A percentile compares a stretch with the other conserved stretches of the same genome.
These are phyloP conservation scores for Platyura marginata DNA, from an alignment of 1,140 invertebrate genomes.

Conservation along the genomic window DNA sequence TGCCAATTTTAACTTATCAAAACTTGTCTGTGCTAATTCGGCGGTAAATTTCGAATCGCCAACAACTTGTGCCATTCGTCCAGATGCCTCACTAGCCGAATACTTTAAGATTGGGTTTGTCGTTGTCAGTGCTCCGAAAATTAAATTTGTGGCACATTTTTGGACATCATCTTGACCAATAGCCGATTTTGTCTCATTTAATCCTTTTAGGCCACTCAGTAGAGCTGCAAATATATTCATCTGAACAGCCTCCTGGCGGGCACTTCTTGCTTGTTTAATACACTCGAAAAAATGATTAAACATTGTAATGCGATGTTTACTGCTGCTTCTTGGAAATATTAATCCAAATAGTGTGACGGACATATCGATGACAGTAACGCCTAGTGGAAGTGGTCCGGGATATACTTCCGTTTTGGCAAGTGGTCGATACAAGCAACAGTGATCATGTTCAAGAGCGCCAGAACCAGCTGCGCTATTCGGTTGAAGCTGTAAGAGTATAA, in stretches of 20 bases:
- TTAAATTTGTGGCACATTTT: constrained; percentile 63
- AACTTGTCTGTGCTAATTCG: constrained; percentile 77
- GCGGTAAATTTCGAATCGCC: constrained; percentile 73
- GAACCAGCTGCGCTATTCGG: constrained; percentile 86
- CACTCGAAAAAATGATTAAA: constrained; percentile 92
- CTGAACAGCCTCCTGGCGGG: constrained; percentile 84
- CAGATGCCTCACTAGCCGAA: constrained; percentile 72
- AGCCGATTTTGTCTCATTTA: constrained; percentile 71
- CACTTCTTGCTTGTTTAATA: constrained; percentile 80
- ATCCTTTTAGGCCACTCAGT: constrained; percentile 69
- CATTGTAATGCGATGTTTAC: constrained; percentile 93
- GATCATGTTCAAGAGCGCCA: constrained; percentile 88
- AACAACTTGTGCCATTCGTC: constrained; percentile 75
- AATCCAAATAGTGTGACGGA: constrained; percentile 84
- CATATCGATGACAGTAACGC: constrained; percentile 93
- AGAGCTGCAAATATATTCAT: constrained; percentile 94
- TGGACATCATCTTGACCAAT: constrained; percentile 82
- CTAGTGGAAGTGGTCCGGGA: constrained; percentile 72
- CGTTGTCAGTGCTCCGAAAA: constrained; percentile 63
- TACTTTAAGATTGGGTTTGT: constrained; percentile 73
- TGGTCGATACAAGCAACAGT: constrained; percentile 70
- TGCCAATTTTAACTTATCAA: constrained; percentile 73
- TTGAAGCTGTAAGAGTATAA: constrained; percentile 43
- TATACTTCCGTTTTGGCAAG: constrained; percentile 26
- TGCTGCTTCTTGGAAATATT: constrained; percentile 83